A percentile compares a stretch with the other conserved stretches of the same genome.
Evolutionary conservation across 1,140 invertebrate species (phyloP).

Genomic region (Heliconius eleuchia): DNA sequence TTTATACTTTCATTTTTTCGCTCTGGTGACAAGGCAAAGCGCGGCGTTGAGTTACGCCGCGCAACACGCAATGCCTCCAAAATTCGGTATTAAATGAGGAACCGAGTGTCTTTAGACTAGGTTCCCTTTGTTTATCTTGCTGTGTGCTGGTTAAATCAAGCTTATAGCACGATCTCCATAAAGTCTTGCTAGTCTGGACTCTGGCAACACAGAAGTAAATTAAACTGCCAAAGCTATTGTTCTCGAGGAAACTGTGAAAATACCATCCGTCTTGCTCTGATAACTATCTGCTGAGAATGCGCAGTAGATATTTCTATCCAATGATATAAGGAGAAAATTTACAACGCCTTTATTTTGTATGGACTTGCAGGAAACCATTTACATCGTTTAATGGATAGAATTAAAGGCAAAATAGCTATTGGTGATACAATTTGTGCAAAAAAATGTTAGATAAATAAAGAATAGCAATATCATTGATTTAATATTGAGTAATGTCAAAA

Average conservation of each 20-base stretch:
- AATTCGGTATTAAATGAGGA: too few relatives aligned
- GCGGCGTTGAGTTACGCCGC: too few relatives aligned
- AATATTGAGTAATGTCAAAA: not conserved
- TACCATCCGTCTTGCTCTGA: constrained; percentile 63
- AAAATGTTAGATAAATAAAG: not conserved
- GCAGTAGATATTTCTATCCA: constrained; percentile 45
- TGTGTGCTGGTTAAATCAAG: not conserved
- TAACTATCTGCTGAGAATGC: constrained; percentile 56
- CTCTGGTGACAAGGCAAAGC: constrained; percentile 18
- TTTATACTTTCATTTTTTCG: too few relatives aligned
- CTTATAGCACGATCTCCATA: constrained; percentile 29
- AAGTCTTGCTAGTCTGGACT: constrained; percentile 46
- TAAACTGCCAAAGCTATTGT: constrained; percentile 51
- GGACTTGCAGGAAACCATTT: constrained; percentile 13
- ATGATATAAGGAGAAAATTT: constrained; percentile 31
- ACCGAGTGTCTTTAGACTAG: too few relatives aligned
- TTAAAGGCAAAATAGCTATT: not conserved
- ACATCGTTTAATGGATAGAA: not conserved
- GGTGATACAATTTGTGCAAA: not conserved
- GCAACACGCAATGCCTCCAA: too few relatives aligned
- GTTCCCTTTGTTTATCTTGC: too few relatives aligned
- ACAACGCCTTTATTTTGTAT: constrained; percentile 19
- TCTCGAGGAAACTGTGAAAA: constrained; percentile 50
- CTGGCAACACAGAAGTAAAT: constrained; percentile 53
- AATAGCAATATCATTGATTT: not conserved